Conservation (phyloP, 2,797 vertebrate species). For the Pristis pectinata region DNA sequence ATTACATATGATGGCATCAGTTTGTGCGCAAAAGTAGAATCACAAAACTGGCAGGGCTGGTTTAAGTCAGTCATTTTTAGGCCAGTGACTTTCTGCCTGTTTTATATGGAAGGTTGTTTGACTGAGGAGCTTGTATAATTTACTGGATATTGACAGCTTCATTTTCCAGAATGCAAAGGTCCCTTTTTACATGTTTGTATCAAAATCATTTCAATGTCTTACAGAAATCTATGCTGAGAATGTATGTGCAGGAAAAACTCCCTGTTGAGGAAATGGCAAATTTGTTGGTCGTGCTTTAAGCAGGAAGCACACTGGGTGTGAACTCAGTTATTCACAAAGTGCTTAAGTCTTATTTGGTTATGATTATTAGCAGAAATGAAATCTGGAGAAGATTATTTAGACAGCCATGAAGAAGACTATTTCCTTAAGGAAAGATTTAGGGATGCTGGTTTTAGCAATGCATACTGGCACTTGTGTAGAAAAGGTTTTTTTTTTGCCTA, state of each 20-base stretch:
- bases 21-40: no score
- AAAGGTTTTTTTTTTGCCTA: conserved; percentile 29
- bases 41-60: no score
- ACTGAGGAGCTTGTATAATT: background rate
- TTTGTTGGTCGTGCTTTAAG: conserved; percentile 2
- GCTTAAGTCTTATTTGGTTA: background rate
- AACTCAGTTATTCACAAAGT: conserved; percentile 18
- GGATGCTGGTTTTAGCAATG: background rate
- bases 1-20: no score
- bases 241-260: background rate
- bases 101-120: background rate
- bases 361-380: conserved; percentile 8
- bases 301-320: background rate
- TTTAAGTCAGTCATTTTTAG: no score
- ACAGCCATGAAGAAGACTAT: background rate
- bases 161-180: background rate
- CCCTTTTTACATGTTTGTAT: background rate
- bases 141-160: background rate
- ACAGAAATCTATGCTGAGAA: background rate
- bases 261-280: background rate
- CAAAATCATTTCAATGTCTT: background rate
- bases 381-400: background rate
- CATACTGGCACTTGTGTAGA: background rate
- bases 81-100: no score
- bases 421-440: background rate